These are phyloP conservation scores for Theocolax elegans DNA, from an alignment of 1,140 invertebrate species.

Conservation along the genomic window DNA sequence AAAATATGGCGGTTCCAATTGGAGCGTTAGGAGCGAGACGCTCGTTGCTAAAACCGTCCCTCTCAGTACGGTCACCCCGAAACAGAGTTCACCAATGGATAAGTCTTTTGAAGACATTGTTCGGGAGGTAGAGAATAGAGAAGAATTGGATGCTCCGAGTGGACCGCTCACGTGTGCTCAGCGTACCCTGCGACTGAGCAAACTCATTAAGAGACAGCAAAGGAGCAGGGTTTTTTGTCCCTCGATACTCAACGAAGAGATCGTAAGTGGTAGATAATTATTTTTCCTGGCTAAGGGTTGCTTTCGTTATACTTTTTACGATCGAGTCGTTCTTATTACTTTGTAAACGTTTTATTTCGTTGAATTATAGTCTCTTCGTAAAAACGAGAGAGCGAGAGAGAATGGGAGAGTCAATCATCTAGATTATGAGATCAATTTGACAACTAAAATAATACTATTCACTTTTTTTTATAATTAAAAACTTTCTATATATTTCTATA, in stretches of 20 bases:
- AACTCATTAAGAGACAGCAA: constrained; percentile 70
- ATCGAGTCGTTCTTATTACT: too few relatives aligned
- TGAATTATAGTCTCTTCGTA: too few relatives aligned
- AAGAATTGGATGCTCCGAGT: neutral
- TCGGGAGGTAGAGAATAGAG: constrained; percentile 53
- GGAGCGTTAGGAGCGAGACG: constrained; percentile 74
- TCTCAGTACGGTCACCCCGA: constrained; percentile 75
- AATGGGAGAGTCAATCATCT: too few relatives aligned
- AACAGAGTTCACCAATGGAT: constrained; percentile 59
- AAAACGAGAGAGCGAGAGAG: too few relatives aligned
- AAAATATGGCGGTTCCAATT: constrained; percentile 76
- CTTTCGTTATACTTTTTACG: too few relatives aligned
- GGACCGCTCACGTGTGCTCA: constrained; percentile 72
- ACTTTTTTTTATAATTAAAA: too few relatives aligned
- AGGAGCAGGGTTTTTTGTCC: constrained; percentile 46
- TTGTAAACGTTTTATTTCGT: too few relatives aligned
- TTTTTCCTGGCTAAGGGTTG: too few relatives aligned
- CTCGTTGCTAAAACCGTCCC: constrained; percentile 77
- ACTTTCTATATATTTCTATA: too few relatives aligned
- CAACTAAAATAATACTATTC: too few relatives aligned
- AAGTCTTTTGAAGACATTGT: constrained; percentile 58
- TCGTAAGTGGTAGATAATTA: too few relatives aligned
- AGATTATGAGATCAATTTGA: too few relatives aligned
- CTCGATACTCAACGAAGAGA: constrained; percentile 42
- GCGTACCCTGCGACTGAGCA: constrained; percentile 74